These are phyloP conservation scores for Pristionchus japonicus DNA, from an alignment of 2,888 invertebrate genomes.

Conservation along the genomic window DNA sequence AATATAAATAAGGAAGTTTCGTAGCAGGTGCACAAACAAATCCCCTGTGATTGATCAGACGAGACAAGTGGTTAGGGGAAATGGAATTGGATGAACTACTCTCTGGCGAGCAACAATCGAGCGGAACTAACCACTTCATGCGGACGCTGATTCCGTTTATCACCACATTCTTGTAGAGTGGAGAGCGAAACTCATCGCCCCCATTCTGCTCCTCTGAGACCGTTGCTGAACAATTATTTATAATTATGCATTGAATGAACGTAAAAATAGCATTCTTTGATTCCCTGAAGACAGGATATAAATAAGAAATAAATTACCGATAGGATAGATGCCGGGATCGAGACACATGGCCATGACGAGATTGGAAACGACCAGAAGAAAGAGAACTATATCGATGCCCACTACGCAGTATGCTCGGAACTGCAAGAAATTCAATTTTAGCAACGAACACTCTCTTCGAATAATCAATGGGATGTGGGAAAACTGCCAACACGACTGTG, in stretches of 20 bases:
- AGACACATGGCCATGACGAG: slow-evolving; percentile 98
- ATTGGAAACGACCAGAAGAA: slow-evolving; percentile 97
- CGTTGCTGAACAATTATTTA: slow-evolving; percentile 81
- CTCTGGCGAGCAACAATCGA: background rate
- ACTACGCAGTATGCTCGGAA: background rate
- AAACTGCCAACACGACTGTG: background rate
- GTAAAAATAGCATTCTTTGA: background rate
- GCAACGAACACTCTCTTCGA: background rate
- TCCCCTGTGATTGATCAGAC: background rate
- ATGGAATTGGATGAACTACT: background rate
- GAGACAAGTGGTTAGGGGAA: background rate
- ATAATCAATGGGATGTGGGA: background rate
- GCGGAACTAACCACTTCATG: slow-evolving; percentile 88
- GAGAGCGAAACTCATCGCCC: slow-evolving; percentile 91
- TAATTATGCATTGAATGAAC: background rate
- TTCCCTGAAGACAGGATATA: background rate
- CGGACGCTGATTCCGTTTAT: slow-evolving; percentile 98
- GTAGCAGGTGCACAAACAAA: background rate
- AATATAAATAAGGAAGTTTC: background rate
- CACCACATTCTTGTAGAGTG: slow-evolving; percentile 87
- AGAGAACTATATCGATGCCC: slow-evolving; percentile 89
- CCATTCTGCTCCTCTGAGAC: slow-evolving; percentile 94
- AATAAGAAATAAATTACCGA: slow-evolving; percentile 48
- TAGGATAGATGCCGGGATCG: slow-evolving; percentile 68
- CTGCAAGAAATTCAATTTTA: background rate